Conservation (phyloP, 2,888 invertebrate species). For the Euphydryas editha region DNA sequence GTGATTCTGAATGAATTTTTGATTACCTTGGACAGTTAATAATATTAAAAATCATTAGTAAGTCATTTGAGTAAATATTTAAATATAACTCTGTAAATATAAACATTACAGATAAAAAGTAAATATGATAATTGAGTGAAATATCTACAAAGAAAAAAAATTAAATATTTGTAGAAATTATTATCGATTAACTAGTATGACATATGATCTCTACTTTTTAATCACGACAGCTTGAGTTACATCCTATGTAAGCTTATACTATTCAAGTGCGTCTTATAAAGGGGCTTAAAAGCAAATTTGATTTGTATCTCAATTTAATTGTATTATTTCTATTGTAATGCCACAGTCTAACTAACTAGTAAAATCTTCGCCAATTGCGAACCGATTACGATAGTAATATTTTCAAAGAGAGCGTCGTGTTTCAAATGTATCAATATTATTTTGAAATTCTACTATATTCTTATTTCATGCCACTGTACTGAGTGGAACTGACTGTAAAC, state of each 20-base stretch:
- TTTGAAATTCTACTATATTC: too few species aligned
- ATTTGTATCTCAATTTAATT: too few species aligned
- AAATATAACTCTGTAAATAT: not conserved
- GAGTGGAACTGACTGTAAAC: too few species aligned
- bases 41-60: constrained; percentile 9
- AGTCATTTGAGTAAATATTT: not conserved
- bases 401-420: too few species aligned
- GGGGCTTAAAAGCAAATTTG: not conserved
- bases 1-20: constrained; percentile 26
- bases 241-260: not conserved
- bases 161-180: not conserved
- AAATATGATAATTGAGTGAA: not conserved
- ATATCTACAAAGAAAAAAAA: not conserved
- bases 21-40: constrained; percentile 12
- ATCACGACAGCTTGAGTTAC: not conserved
- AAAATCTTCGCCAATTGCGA: too few species aligned
- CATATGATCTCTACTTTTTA: not conserved
- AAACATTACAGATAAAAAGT: constrained; percentile 1
- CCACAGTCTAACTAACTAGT: too few species aligned
- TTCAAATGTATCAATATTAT: too few species aligned
- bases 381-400: too few species aligned
- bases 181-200: not conserved
- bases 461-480: too few species aligned
- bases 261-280: not conserved
- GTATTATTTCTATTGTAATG: too few species aligned